Evolutionary conservation across 1,140 invertebrate species (phyloP), one percentile per base, ranked within the genome.

Genomic region (Meloidogyne exigua): DNA sequence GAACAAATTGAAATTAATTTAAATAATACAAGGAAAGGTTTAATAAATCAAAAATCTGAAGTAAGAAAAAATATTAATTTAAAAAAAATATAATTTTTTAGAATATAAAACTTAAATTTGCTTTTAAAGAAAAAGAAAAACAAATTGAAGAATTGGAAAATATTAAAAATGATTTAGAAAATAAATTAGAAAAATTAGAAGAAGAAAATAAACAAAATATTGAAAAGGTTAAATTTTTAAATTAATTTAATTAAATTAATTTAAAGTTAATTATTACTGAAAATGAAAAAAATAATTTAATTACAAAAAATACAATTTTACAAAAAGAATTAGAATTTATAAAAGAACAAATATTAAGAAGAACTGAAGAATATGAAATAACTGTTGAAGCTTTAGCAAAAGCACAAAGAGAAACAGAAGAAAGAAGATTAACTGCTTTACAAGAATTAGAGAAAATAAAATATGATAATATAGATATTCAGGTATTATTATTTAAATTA

Each of bases 241-340:
- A 77, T 13, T 3, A 10, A 65, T n/a, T n/a, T n/a, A 69, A 25
- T 21, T 57, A 25, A 75, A 75, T 75, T 18, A 11, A 32, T 72
- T 68, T 87, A 79, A 15, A 85, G 84, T 77, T 86, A 15, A 86
- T 84, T 69, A 62, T 75, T 15, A 57, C 84, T 21, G 85, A 86
- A 63, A 85, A 84, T 44, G 85, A 86, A 44, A 79, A 86, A 25
- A 82, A 49, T 36, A 81, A 79, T 68, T 70, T 86, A 39, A 64
- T 74, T 1, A 81, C 80, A 25, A 82, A 86, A 57, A 74, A 84
- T 10, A 62, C 66, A 32, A 77, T 79, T 28, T 32, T 87, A 11
- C 83, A 85, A 68, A 80, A 86, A 75, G 85, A 87, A 77, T 77
- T 87, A 23, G 84, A 84, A 25, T 87, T 87, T 71, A 84, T 82